Evolutionary conservation across 2,113 vertebrate species (phyloP), one percentile per base, ranked within the genome.

Genomic region (Boulengerochromis microlepis): DNA sequence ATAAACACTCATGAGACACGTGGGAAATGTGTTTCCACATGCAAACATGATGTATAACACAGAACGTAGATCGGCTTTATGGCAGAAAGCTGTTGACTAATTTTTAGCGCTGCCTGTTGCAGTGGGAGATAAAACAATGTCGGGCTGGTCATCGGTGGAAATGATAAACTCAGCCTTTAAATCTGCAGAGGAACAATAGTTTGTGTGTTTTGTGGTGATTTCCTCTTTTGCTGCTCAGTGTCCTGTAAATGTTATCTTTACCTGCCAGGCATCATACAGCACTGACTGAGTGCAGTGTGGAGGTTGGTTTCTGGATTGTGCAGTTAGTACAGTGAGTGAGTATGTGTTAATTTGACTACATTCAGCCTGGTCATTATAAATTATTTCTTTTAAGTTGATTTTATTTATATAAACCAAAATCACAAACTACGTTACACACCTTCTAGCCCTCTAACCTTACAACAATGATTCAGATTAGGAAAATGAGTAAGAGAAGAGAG

Each of bases 221-320:
- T 89, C 18, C 38, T 86, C 38, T 84, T 59, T 69, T 81, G 16
- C 61, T 56, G 38, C 22, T 59, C 4, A 18, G 18, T 59, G 45
- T 82, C 59, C 71, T 64, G 56, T 53, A 56, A 90, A 84, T 92
- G 94, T 94, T 95, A 94, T 95, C 93, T 89, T 56, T 61, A 47
- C 42, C 86, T 26, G 33, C 15, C 94, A 93, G 90, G 64, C 88
- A 2, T 89, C 56, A 31, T 13, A 45, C 57, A 71, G 38, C 24
- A 8, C 22, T 81, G n/a, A 42, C 42, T 16, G 29, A 47, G 15
- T 56, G 22, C 84, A 85, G 35, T 24, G 5, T 76, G 33, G 22
- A 53, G 22, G 50, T 22, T 40, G 40, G 54, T 82, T 69, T 69
- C 29, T 38, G 40, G 52, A 50, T 40, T 57, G 40, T 81, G 59